Conservation (phyloP, 2,888 invertebrate genomes). For the Lathronympha strigana region DNA sequence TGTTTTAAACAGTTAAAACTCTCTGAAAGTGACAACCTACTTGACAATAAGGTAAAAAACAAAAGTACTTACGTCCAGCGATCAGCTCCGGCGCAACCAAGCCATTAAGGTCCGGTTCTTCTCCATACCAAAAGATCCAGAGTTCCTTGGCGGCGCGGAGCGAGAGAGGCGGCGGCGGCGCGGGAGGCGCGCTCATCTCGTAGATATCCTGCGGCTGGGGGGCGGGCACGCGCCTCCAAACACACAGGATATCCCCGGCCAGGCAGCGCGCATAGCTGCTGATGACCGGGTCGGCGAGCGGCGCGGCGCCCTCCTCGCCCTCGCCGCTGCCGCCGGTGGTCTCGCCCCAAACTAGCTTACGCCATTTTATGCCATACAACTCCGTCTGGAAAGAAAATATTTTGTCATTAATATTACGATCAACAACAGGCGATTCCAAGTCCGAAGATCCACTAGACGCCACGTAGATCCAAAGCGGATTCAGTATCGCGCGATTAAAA, state of each 20-base stretch:
- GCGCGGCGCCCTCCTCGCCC: conserved; percentile 82
- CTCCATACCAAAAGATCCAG: conserved; percentile 99
- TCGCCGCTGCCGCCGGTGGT: conserved; percentile 71
- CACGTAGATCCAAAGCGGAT: not conserved
- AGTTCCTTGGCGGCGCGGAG: conserved; percentile 97
- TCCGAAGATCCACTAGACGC: not conserved
- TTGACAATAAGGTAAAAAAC: conserved; percentile 9
- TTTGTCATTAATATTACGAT: not conserved
- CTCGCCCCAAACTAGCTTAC: conserved; percentile 95
- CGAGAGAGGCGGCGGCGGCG: conserved; percentile 89
- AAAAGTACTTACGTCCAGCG: conserved; percentile 90
- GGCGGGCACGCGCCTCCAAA: conserved; percentile 95
- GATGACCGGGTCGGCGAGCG: conserved; percentile 95
- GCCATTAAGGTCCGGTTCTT: conserved; percentile 95
- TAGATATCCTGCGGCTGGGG: conserved; percentile 77
- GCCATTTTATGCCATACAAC: conserved; percentile 99
- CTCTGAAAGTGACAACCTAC: too few species aligned
- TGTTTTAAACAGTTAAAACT: too few species aligned
- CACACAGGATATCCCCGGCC: conserved; percentile 97
- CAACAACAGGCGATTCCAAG: too few species aligned
- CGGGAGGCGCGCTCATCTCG: conserved; percentile 82
- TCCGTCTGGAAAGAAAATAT: conserved; percentile 92
- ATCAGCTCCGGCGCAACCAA: conserved; percentile 94
- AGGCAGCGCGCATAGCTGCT: conserved; percentile 96
- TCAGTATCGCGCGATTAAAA: too few species aligned